Conservation (phyloP, 2,113 vertebrate species). For the Brachionichthys hirsutus region DNA sequence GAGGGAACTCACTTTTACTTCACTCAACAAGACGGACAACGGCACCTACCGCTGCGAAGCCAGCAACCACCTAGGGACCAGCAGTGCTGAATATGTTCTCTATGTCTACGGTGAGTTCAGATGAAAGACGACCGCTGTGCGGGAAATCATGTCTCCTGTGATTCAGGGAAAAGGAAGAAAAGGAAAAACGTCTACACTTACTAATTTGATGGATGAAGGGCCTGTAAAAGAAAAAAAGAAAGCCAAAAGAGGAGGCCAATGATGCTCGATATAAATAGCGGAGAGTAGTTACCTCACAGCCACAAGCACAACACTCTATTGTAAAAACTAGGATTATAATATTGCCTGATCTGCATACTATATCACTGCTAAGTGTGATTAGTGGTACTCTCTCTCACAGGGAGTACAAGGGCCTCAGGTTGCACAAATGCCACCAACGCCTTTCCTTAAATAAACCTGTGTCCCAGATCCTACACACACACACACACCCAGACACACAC, state of each 20-base stretch:
- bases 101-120: slow-evolving; percentile 94
- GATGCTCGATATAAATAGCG: slow-evolving; percentile 3
- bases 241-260: background rate
- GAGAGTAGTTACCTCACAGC: slow-evolving; percentile 1
- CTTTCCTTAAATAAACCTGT: slow-evolving; percentile 74
- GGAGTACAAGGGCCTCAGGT: slow-evolving; percentile 61
- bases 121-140: background rate
- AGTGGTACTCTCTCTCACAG: slow-evolving; percentile 50
- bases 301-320: slow-evolving; percentile 13
- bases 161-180: background rate
- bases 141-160: slow-evolving; percentile 2
- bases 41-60: slow-evolving; percentile 98
- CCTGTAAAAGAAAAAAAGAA: background rate
- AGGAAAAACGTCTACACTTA: background rate
- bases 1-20: slow-evolving; percentile 91
- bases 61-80: slow-evolving; percentile 92
- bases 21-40: slow-evolving; percentile 98
- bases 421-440: slow-evolving; percentile 69
- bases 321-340: slow-evolving; percentile 34
- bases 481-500: slow-evolving; percentile 21
- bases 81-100: slow-evolving; percentile 92
- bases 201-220: background rate
- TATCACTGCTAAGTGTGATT: slow-evolving; percentile 57
- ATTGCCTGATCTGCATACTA: slow-evolving; percentile 44
- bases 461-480: slow-evolving; percentile 52